These are phyloP conservation scores for Lasaia peninsularis DNA, from an alignment of 1,140 invertebrate species.

Conservation along the genomic window DNA sequence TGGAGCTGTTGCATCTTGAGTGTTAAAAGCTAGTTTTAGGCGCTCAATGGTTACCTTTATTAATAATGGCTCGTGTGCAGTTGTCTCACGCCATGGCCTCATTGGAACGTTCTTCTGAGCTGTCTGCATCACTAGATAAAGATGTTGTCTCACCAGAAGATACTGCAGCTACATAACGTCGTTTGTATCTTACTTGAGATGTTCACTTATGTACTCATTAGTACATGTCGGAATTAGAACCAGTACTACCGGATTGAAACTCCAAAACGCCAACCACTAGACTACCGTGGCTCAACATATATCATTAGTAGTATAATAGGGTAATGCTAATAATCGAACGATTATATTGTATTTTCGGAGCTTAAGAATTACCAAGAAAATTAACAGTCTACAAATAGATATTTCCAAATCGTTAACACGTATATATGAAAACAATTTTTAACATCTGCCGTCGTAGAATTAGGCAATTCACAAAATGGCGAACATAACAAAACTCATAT, in stretches of 20 bases:
- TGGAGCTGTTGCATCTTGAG: too few species aligned
- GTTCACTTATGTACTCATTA: too few species aligned
- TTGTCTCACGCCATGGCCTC: neutral
- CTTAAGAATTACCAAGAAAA: neutral
- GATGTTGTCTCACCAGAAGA: slow-evolving; percentile 20
- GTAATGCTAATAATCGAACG: too few species aligned
- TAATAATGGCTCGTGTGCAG: too few species aligned
- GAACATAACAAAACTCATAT: slow-evolving; percentile 12
- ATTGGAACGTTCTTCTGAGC: slow-evolving; percentile 11
- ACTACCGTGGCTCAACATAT: too few species aligned
- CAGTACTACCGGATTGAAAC: too few species aligned
- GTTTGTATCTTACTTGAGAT: slow-evolving; percentile 14
- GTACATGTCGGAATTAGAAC: too few species aligned
- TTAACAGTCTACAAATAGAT: neutral
- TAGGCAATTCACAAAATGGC: slow-evolving; percentile 13
- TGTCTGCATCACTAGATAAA: slow-evolving; percentile 21
- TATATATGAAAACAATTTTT: slow-evolving; percentile 15
- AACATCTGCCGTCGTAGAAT: slow-evolving; percentile 9
- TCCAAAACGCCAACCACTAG: too few species aligned
- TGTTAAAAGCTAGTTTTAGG: too few species aligned
- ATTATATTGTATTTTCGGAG: neutral
- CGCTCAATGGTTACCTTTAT: too few species aligned
- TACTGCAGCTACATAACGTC: slow-evolving; percentile 16
- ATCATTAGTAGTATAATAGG: too few species aligned
- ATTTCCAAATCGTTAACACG: slow-evolving; percentile 8